These are phyloP conservation scores for Schrankia costaestrigalis DNA, from an alignment of 2,888 invertebrate genomes.

Conservation along the genomic window DNA sequence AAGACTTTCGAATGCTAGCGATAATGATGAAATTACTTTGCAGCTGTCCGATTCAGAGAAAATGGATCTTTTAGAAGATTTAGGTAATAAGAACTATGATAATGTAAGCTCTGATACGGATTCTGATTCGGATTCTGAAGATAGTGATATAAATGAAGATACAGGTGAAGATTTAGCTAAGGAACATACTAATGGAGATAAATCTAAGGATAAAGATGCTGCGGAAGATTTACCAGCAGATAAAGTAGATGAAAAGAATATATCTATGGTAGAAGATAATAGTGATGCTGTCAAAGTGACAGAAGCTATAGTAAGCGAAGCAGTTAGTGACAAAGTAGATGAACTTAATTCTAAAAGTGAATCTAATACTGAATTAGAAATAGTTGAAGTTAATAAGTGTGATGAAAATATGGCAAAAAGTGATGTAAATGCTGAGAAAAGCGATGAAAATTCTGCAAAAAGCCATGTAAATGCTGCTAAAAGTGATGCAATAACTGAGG, in stretches of 20 bases:
- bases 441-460: not conserved
- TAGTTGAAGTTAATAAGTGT: constrained; percentile 2
- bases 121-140: constrained; percentile 18
- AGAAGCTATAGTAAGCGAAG: constrained; percentile 1
- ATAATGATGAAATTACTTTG: constrained; percentile 69
- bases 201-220: not conserved
- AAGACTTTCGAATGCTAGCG: constrained; percentile 46
- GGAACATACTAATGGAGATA: not conserved
- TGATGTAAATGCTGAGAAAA: constrained; percentile 1
- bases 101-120: constrained; percentile 44
- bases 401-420: not conserved
- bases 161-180: constrained; percentile 10
- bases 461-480: not conserved
- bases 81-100: constrained; percentile 59
- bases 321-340: not conserved
- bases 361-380: constrained; percentile 2
- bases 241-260: constrained; percentile 1
- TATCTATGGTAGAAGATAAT: not conserved
- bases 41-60: constrained; percentile 74
- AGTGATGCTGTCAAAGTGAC: constrained; percentile 1
- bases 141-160: too few relatives aligned
- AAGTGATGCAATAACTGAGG: not conserved
- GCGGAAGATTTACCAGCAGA: constrained; percentile 1
- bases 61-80: constrained; percentile 71
- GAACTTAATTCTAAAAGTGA: not conserved